Conservation (phyloP, 2,113 vertebrate species). For the Prolemur simus region DNA sequence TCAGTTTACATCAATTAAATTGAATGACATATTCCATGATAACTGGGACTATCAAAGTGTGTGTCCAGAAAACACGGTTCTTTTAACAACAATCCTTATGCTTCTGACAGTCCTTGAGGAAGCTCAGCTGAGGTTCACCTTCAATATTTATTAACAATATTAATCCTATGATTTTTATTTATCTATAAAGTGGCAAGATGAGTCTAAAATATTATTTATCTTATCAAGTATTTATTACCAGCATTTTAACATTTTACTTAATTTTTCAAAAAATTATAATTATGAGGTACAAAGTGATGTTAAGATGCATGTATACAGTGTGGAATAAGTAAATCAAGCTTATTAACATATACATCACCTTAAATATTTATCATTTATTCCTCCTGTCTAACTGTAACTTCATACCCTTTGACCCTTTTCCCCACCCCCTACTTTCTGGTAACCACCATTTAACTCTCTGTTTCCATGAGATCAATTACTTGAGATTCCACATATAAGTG, state of each 20-base stretch:
- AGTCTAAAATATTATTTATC: neutral
- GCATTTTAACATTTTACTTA: neutral
- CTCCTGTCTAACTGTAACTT: neutral
- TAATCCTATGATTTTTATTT: neutral
- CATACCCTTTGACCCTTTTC: neutral
- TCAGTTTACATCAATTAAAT: conserved; percentile 83
- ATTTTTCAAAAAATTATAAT: neutral
- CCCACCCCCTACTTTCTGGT: neutral
- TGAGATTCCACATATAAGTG: neutral
- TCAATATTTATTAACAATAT: neutral
- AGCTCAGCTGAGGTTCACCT: neutral
- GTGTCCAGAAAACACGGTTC: neutral
- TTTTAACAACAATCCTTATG: conserved; percentile 32
- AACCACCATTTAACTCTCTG: neutral
- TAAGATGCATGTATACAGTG: neutral
- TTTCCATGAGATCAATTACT: neutral
- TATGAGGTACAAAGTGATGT: neutral
- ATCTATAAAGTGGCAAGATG: neutral
- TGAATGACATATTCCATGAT: conserved; percentile 75
- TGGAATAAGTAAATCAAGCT: neutral
- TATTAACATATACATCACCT: neutral
- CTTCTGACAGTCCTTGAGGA: conserved; percentile 37
- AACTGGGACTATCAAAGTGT: conserved; percentile 63
- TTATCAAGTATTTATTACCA: neutral
- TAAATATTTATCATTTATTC: neutral